A percentile compares a stretch with the other conserved stretches of the same genome.
phyloP scores from a whole-genome alignment of 2,888 invertebrate species.

The Barypeithes pellucidus region DNA sequence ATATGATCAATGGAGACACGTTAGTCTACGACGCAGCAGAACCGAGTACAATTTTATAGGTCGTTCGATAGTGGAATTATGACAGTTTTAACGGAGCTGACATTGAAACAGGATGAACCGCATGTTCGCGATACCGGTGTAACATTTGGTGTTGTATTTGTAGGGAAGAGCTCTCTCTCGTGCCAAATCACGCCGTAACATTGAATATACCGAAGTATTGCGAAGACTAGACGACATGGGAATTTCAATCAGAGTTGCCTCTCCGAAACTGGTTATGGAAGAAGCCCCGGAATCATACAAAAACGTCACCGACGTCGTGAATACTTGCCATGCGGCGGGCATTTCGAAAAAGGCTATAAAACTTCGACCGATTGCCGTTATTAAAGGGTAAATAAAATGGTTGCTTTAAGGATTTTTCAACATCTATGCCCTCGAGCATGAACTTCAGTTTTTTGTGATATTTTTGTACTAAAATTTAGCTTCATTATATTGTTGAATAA shows the following conservation, averaged over 20 bases:
- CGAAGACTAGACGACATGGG: slow-evolving; percentile 87
- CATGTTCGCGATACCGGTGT: too few species aligned
- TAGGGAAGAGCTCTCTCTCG: slow-evolving; percentile 97
- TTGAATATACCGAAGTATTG: slow-evolving; percentile 94
- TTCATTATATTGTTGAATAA: too few species aligned
- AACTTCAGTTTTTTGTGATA: too few species aligned
- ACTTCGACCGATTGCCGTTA: slow-evolving; percentile 97
- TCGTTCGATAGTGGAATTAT: too few species aligned
- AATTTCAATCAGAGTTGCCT: slow-evolving; percentile 97
- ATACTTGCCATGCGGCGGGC: slow-evolving; percentile 98
- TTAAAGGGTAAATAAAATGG: slow-evolving; percentile 82
- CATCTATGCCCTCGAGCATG: too few species aligned
- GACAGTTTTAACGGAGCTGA: too few species aligned
- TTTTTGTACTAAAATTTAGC: too few species aligned
- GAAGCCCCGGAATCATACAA: slow-evolving; percentile 99
- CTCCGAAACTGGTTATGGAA: slow-evolving; percentile 99
- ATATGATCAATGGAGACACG: too few species aligned
- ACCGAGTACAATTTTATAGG: too few species aligned
- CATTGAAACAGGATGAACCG: too few species aligned
- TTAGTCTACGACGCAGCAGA: too few species aligned
- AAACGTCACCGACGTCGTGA: slow-evolving; percentile 99
- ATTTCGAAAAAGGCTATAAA: slow-evolving; percentile 98
- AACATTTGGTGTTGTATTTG: slow-evolving; percentile 61
- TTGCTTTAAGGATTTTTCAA: not conserved
- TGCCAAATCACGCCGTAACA: slow-evolving; percentile 96